Conservation (phyloP, 2,797 vertebrate species). For the Selene dorsalis region DNA sequence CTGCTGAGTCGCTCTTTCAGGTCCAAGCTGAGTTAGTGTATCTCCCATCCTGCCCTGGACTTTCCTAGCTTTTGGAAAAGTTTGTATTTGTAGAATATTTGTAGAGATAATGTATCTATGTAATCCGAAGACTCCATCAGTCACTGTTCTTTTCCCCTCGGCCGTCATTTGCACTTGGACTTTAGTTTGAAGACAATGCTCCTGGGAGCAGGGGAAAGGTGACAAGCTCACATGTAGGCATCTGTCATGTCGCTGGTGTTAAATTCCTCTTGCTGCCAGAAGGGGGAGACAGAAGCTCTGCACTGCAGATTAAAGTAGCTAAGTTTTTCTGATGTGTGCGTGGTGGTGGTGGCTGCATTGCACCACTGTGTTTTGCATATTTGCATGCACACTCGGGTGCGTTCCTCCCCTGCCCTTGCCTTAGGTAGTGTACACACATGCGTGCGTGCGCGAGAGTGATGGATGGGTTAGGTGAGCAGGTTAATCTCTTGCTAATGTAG, state of each 20-base stretch:
- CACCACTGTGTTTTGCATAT: constrained; percentile 55
- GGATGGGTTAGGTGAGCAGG: constrained; percentile 79
- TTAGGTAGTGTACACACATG: constrained; percentile 27
- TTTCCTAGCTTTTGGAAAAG: background rate
- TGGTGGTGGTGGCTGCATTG: constrained; percentile 28
- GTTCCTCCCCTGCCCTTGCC: constrained; percentile 70
- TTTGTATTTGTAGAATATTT: background rate
- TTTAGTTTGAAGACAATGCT: no score
- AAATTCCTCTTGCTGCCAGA: background rate
- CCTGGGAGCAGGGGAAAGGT: no score
- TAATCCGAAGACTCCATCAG: background rate
- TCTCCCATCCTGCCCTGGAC: background rate
- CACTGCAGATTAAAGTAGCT: background rate
- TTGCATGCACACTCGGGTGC: constrained; percentile 21
- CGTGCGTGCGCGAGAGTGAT: constrained; percentile 57
- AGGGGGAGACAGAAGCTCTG: background rate
- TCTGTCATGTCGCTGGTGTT: background rate
- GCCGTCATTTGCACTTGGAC: no score
- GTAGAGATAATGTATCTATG: background rate
- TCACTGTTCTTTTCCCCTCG: no score
- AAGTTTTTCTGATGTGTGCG: background rate
- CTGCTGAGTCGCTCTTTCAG: no score
- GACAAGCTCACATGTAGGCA: background rate
- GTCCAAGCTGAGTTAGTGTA: no score
- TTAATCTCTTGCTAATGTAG: constrained; percentile 83